Conservation (phyloP, 2,113 vertebrate genomes). For the Nesogale talazaci region DNA sequence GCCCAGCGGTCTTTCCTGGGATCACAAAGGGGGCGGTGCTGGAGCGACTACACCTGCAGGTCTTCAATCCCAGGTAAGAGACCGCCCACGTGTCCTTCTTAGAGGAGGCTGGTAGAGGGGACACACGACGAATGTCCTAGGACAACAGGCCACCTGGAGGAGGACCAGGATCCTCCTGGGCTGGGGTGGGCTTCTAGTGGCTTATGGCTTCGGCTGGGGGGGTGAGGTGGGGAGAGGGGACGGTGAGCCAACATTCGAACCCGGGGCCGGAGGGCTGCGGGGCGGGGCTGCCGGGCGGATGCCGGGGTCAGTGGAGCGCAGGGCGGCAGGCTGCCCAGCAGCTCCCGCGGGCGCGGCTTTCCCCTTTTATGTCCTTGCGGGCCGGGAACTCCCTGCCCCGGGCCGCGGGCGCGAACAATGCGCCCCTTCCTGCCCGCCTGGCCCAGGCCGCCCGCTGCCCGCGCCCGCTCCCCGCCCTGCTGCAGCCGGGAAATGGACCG, state of each 20-base stretch:
- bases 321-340: not conserved
- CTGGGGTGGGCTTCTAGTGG: too few species aligned
- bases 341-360: constrained; percentile 50
- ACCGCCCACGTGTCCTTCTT: not conserved
- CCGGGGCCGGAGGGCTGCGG: accelerated
- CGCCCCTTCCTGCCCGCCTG: constrained; percentile 62
- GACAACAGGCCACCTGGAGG: too few species aligned
- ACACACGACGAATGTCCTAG: too few species aligned
- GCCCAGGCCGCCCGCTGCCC: not conserved
- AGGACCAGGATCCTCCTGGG: too few species aligned
- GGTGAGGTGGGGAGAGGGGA: not conserved
- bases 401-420: constrained; percentile 75
- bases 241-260: constrained; percentile 55
- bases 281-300: constrained; percentile 37
- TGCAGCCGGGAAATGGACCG: constrained; percentile 59
- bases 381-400: constrained; percentile 69
- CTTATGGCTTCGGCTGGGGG: not conserved
- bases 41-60: not conserved
- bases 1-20: not conserved
- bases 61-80: not conserved
- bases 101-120: not conserved
- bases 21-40: not conserved
- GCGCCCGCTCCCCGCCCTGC: constrained; percentile 51
- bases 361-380: constrained; percentile 67
- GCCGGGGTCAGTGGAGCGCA: constrained; percentile 58